Evolutionary conservation across 2,888 invertebrate genomes (phyloP).

Genomic region (Epirrhoe alternata): DNA sequence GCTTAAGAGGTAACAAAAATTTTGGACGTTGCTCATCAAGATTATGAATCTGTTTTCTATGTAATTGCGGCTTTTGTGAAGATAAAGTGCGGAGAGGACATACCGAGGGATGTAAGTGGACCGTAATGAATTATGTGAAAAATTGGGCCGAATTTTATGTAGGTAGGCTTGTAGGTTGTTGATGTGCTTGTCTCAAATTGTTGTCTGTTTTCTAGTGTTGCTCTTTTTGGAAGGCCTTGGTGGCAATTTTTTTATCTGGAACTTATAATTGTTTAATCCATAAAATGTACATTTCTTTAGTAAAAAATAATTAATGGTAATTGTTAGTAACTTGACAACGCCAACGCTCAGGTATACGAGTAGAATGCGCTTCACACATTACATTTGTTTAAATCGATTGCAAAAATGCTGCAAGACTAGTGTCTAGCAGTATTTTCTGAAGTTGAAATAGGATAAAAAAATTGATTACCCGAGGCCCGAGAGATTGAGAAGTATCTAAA

Average conservation of each 20-base stretch:
- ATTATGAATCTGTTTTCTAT: slow-evolving; percentile 19
- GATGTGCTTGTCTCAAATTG: slow-evolving; percentile 26
- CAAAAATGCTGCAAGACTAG: too few relatives aligned
- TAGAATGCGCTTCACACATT: too few relatives aligned
- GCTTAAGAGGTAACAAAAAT: too few relatives aligned
- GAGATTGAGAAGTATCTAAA: too few relatives aligned
- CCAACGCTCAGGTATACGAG: too few relatives aligned
- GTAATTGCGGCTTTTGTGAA: slow-evolving; percentile 30
- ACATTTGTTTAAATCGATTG: too few relatives aligned
- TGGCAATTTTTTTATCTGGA: neutral
- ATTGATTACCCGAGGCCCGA: too few relatives aligned
- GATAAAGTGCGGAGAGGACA: slow-evolving; percentile 52
- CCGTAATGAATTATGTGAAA: slow-evolving; percentile 44
- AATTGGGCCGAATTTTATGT: slow-evolving; percentile 38
- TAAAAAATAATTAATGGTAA: too few relatives aligned
- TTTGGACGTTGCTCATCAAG: neutral
- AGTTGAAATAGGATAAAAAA: too few relatives aligned
- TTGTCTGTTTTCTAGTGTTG: slow-evolving; percentile 18
- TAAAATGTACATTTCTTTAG: too few relatives aligned
- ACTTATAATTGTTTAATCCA: neutral
- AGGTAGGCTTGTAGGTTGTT: slow-evolving; percentile 24
- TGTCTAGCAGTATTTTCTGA: too few relatives aligned
- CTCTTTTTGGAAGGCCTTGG: neutral
- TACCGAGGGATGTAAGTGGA: slow-evolving; percentile 38
- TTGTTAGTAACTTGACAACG: too few relatives aligned